A percentile compares a stretch with the other conserved stretches of the same genome.
Evolutionary conservation across 35 echinoderm and acorn worm species (phyloP).

Genomic region (Ophiothrix spiculata): DNA sequence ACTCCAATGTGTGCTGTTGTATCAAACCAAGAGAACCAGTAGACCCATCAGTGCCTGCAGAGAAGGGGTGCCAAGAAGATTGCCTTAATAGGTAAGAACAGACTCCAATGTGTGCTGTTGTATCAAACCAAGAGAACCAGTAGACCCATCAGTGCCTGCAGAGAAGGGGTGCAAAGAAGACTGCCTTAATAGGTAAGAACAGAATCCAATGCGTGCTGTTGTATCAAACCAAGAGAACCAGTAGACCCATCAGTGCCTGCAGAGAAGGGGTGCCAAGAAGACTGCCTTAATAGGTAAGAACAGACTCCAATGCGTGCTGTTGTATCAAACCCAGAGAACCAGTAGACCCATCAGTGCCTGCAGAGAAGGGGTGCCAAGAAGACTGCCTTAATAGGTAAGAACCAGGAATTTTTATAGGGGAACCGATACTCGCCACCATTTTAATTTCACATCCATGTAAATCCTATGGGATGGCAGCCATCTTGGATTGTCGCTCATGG

Average conservation of each 20-base stretch:
- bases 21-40: conserved; percentile 28
- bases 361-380: conserved; percentile 66
- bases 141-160: no score
- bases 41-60: no score
- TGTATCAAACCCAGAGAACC: conserved; percentile 51
- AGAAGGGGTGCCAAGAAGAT: conserved; percentile 72
- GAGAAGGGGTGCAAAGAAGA: conserved; percentile 75
- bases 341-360: no score
- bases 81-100: conserved; percentile 79
- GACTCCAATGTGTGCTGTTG: conserved; percentile 56
- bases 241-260: no score
- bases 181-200: conserved; percentile 60
- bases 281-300: conserved; percentile 85
- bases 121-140: conserved; percentile 30
- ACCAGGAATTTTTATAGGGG: neutral
- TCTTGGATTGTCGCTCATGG: no score
- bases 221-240: conserved; percentile 40
- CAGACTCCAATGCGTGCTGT: conserved; percentile 40
- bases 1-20: conserved; percentile 58
- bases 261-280: conserved; percentile 70
- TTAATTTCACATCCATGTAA: no score
- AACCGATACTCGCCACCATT: no score
- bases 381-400: conserved; percentile 91
- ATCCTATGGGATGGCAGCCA: no score
- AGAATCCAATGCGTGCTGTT: conserved; percentile 53